Base-by-base conservation (phyloP, 2,113 vertebrate genomes). In the Reinhardtius hippoglossoides region DNA sequence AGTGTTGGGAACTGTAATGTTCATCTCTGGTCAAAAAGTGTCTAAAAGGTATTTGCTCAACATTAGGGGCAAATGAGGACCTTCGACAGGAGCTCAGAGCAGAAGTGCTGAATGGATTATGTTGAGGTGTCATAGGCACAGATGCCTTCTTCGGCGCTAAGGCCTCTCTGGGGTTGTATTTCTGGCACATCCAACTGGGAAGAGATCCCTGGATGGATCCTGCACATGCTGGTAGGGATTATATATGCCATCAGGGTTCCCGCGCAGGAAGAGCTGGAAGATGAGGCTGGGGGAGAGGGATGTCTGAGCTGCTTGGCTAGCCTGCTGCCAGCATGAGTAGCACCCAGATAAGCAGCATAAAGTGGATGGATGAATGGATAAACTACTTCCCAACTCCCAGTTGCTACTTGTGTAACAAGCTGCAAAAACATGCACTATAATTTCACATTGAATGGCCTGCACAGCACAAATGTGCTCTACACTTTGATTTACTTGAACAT, bases 221-320 rank as follows among this genome's bases (percentile, higher is more conserved):
- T 68, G 58, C 75, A 63, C 27, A 76, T 5, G 37, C 50, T 71
- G 52, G 52, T 10, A 75, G 44, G 57, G 61, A 77, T 67, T 73
- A 54, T 24, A 74, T 44, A 23, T 65, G 48, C 57, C 23, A 77
- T 82, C 61, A n/a, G 50, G 20, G 18, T 54, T 54, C 50, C 50
- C 5, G 4, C 0, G 18, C 50, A 54, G 50, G 50, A 54, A n/a
- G 44, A 18, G 44, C 44, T 48, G 16, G 20, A 54, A 9, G 50
- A 54, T 54, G 50, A 9, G 20, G 50, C 15, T 48, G 16, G 44
- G 1, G 15, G 44, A 48, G 44, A 48, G 50, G 50, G 50, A n/a
- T n/a, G 50, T 54, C 50, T 54, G 50, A 54, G 50, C 50, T n/a
- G 2, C 50, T 54, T n/a, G 44, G 44, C 50, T 21, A 5, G 44